Evolutionary conservation across 2,113 vertebrate species (phyloP).

Genomic region (Gambusia holbrooki): DNA sequence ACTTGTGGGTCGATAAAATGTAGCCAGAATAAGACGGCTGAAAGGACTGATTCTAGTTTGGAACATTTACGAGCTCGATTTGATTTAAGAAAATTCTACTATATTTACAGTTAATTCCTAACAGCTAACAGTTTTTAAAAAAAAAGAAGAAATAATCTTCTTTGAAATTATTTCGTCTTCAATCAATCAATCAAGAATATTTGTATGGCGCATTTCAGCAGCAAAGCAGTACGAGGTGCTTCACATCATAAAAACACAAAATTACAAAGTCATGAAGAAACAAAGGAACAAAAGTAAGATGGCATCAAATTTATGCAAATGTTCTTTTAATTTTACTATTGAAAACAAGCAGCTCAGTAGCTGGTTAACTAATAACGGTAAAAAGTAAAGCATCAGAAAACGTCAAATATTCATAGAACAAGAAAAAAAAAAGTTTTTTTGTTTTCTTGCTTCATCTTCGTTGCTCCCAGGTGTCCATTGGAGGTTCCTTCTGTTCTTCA

Average conservation of each 20-base stretch:
- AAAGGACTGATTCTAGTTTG: background rate
- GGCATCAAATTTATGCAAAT: background rate
- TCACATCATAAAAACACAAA: no score
- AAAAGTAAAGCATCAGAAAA: background rate
- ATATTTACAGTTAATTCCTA: no score
- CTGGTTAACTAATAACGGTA: background rate
- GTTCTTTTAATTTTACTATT: background rate
- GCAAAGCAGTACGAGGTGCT: no score
- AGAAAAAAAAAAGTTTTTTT: background rate
- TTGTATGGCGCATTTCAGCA: no score
- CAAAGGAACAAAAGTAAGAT: no score
- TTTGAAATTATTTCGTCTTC: no score
- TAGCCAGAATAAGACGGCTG: no score
- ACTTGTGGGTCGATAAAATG: background rate
- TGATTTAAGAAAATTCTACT: background rate
- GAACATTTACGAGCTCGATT: background rate
- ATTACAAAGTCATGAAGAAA: no score
- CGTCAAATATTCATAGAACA: background rate
- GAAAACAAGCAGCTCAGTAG: background rate
- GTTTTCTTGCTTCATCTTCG: background rate
- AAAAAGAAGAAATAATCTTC: no score
- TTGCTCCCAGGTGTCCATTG: background rate
- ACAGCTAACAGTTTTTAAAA: no score
- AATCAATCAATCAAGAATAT: no score
- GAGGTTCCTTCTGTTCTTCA: background rate